phyloP scores from a whole-genome alignment of 2,797 vertebrate species.

The Macropodus opercularis region DNA sequence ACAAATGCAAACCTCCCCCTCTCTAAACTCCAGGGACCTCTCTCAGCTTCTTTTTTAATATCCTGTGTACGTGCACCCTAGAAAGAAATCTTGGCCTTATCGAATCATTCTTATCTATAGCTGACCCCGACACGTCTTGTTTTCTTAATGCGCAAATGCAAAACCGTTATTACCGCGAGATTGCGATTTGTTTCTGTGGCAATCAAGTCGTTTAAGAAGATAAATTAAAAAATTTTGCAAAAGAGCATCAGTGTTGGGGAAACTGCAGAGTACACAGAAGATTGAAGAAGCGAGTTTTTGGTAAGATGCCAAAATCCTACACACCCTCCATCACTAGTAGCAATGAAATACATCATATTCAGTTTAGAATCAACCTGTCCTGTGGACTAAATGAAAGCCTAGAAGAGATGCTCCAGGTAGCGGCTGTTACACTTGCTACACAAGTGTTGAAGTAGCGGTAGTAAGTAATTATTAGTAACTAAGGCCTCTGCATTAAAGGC shows the following conservation, averaged over 20 bases:
- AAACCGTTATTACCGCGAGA: background rate
- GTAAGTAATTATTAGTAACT: too few species aligned
- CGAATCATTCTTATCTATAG: background rate
- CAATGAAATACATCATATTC: too few species aligned
- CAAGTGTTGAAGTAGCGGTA: too few species aligned
- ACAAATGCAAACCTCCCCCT: slow-evolving; percentile 27
- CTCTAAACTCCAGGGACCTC: slow-evolving; percentile 62
- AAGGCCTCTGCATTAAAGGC: too few species aligned
- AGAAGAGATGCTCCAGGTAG: too few species aligned
- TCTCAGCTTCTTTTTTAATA: slow-evolving; percentile 75
- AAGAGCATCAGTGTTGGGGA: background rate
- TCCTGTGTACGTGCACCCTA: slow-evolving; percentile 67
- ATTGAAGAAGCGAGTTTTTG: too few species aligned
- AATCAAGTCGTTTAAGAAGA: background rate
- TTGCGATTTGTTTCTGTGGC: background rate
- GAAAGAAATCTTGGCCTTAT: slow-evolving; percentile 17
- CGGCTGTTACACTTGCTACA: too few species aligned
- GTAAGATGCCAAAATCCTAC: too few species aligned
- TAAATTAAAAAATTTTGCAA: background rate
- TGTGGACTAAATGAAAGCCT: too few species aligned
- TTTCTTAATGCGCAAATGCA: background rate
- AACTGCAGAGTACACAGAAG: background rate
- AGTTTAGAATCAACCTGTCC: background rate
- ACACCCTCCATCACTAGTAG: background rate
- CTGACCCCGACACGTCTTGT: slow-evolving; percentile 15